Evolutionary conservation across 2,797 vertebrate species (phyloP), one percentile per base, ranked within the genome.

Genomic region (Esox lucius): DNA sequence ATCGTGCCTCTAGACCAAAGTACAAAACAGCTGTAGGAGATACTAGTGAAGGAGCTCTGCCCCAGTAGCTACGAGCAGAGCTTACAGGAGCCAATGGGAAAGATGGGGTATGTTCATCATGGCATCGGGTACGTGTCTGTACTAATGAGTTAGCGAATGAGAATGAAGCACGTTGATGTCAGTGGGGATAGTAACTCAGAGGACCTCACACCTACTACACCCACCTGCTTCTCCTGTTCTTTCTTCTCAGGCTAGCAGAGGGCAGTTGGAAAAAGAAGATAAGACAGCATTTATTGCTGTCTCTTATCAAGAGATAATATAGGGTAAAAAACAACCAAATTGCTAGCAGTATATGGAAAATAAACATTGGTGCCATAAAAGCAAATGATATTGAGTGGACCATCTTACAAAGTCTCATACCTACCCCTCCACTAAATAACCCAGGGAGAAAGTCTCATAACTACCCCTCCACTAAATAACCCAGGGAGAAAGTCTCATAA

Each of bases 221-320:
- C 91, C 85, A 89, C 85, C 90, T 78, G 82, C 74, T 82, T 80
- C 33, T 85, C 83, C 76, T 67, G 75, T 42, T 81, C 62, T 74
- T 70, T 26, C 62, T 59, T 87, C 73, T 89, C 83, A 79, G 76
- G 66, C 90, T 91, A 71, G 0, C 42, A 67, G 33, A 79, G 80
- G 70, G 77, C 24, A 81, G 49, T 15, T 39, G 12, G 31, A 17
- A 79, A 51, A 8, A 68, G 72, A 73, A 78, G 69, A 51, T 39
- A 76, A 39, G 28, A 48, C 83, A 42, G 79, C 77, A 26, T 4
- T 78, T 5, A 66, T 35, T 72, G 13, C 24, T 16, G 64, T 33
- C 19, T 74, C 31, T 53, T 22, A 26, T 33, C 28, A 33, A 28
- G 39, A 28, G 49, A 17, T 24, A 24, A 56, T 59, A 24, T 15